Percentiles rank a stretch among this genome's conserved stretches.
Evolutionary conservation across 2,797 vertebrate species (phyloP).

Genomic region (Dryobates pubescens): DNA sequence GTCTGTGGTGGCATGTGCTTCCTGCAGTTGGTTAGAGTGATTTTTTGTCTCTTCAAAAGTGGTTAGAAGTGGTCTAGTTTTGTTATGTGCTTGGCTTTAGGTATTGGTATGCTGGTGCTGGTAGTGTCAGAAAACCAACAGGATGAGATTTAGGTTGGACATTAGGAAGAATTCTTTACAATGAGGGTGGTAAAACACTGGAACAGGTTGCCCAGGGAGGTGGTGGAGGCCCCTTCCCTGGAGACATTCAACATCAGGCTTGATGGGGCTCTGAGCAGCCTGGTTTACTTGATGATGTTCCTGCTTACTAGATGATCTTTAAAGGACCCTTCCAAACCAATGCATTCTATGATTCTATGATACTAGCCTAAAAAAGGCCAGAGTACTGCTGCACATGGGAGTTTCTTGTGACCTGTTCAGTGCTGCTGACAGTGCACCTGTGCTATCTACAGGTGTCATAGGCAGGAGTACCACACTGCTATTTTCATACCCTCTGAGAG

Average conservation of each 20-base stretch:
- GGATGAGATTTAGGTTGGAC: no score
- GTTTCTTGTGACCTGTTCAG: not conserved
- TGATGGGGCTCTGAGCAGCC: no score
- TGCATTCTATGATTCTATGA: not conserved
- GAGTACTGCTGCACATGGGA: not conserved
- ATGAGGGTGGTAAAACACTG: no score
- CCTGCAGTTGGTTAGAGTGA: not conserved
- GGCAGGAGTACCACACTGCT: not conserved
- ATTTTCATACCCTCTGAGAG: not conserved
- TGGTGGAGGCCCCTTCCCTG: no score
- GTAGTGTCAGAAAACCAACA: not conserved
- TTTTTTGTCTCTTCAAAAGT: conserved; percentile 21
- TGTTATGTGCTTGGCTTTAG: not conserved
- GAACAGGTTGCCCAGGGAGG: no score
- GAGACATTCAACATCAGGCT: no score
- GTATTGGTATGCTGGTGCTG: not conserved
- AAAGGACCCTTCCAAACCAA: no score
- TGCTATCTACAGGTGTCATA: not conserved
- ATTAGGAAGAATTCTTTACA: no score
- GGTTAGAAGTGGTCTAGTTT: not conserved
- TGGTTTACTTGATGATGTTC: no score
- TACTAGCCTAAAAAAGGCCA: not conserved
- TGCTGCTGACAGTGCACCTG: not conserved
- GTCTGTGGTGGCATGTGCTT: not conserved
- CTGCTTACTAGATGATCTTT: no score